These are phyloP conservation scores for Monarcha castaneiventris DNA, from an alignment of 2,113 vertebrate genomes.

Conservation along the genomic window DNA sequence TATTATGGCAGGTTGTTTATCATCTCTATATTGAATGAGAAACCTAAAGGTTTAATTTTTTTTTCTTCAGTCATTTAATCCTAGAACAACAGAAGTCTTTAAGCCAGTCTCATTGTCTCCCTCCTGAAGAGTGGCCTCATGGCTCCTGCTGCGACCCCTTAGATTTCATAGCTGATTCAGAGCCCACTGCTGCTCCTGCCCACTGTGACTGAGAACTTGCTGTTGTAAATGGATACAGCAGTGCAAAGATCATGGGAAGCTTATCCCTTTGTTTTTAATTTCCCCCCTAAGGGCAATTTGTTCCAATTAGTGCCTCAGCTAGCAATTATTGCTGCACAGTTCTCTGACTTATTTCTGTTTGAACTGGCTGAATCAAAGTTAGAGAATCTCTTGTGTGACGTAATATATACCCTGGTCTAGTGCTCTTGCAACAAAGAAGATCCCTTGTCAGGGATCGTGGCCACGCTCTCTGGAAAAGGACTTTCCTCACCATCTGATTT, in stretches of 20 bases:
- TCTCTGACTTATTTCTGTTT: constrained; percentile 46
- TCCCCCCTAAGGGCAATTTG: constrained; percentile 7
- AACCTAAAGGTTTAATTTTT: not conserved
- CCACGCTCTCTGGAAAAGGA: constrained; percentile 32
- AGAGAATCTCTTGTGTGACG: constrained; percentile 12
- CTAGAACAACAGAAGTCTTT: not conserved
- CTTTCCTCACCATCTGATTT: constrained; percentile 15
- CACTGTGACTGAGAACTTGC: not conserved
- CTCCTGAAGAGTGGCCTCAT: not conserved
- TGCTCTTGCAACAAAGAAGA: constrained; percentile 34
- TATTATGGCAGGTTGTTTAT: not conserved
- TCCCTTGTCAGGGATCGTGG: constrained; percentile 1
- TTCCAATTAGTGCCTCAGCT: constrained; percentile 40
- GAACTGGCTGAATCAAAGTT: constrained; percentile 41
- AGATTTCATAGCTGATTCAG: not conserved
- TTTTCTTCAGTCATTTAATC: not conserved
- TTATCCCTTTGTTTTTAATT: constrained; percentile 29
- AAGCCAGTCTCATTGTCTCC: not conserved
- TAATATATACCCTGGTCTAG: constrained; percentile 14
- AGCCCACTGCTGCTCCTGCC: not conserved
- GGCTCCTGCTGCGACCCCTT: not conserved
- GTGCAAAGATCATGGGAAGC: constrained; percentile 27
- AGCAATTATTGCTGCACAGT: constrained; percentile 52
- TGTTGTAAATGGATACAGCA: constrained; percentile 11
- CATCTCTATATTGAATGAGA: not conserved